Base-by-base conservation (phyloP, 2,888 invertebrate genomes). In the Ashinkailepas kermadecensis region DNA sequence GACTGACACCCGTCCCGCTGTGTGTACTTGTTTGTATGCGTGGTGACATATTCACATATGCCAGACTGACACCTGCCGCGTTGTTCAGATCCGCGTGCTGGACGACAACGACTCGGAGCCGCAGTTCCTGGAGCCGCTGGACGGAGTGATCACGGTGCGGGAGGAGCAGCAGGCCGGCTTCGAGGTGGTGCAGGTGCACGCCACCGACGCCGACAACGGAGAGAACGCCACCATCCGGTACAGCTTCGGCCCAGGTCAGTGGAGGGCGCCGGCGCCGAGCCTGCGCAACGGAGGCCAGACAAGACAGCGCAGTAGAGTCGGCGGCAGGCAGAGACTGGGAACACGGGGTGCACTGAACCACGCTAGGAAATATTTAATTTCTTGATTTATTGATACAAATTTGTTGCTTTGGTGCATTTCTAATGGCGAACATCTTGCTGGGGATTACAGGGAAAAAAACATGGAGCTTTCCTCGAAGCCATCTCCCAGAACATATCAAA, bases 41-140 rank as follows among this genome's bases (percentile, higher is more conserved):
- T 39, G 39, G 39, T 39, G 39, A 4, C 39, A 39, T 39, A 39
- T 39, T 39, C 39, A 39, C 39, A 4, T 3, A 39, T 39, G 39
- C 39, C 39, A 4, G 39, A 39, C 39, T 4, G 39, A 39, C 39
- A 39, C 39, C 21, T 90, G 93, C 21, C 7, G 3, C 15, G 59
- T 11, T 59, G 91, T 98, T 78, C 91, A 91, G 85, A 93, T 98
- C 65, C 90, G 90, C 85, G 92, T 98, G 12, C 91, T 93, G 67
- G 97, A 98, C 87, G 93, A 95, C n/a, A 98, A 98, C 88, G 98
- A 98, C 88, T 97, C 97, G 88, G 91, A 94, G 54, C 98, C 98
- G 7, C 94, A 94, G 88, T 95, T 97, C 84, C 92, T 95, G 82
- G 95, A 96, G 88, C 96, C 96, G 21, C 91, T 94, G 87, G 95